Conservation (phyloP, 2,113 vertebrate genomes). For the Sisor rabdophorus region DNA sequence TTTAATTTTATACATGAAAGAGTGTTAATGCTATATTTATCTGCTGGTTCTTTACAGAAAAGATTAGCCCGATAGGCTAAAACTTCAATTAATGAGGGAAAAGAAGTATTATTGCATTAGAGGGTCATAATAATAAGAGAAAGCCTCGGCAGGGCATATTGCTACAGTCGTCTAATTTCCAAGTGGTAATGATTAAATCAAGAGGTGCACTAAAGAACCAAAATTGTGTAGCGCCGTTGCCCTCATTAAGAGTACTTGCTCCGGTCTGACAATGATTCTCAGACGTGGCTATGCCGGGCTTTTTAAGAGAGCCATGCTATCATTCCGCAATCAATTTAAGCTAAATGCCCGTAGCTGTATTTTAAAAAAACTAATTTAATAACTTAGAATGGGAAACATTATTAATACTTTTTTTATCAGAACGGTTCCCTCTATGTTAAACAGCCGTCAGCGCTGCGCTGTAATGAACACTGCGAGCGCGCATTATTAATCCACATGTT, state of each 20-base stretch:
- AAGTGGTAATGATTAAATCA: slow-evolving; percentile 71
- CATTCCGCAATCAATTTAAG: slow-evolving; percentile 96
- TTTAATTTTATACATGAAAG: slow-evolving; percentile 65
- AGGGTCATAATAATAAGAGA: slow-evolving; percentile 60
- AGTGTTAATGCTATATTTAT: slow-evolving; percentile 62
- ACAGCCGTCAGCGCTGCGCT: slow-evolving; percentile 96
- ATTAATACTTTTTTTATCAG: slow-evolving; percentile 99
- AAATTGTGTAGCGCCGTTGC: slow-evolving; percentile 61
- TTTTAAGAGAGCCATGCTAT: slow-evolving; percentile 89
- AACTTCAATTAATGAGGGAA: slow-evolving; percentile 60
- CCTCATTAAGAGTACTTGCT: slow-evolving; percentile 65
- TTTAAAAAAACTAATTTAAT: slow-evolving; percentile 99
- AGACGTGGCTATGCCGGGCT: slow-evolving; percentile 56
- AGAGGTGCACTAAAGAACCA: slow-evolving; percentile 66
- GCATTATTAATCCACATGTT: slow-evolving; percentile 95
- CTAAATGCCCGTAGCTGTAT: slow-evolving; percentile 94
- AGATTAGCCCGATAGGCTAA: slow-evolving; percentile 65
- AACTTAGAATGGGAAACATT: slow-evolving; percentile 99
- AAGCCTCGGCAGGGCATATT: slow-evolving; percentile 49
- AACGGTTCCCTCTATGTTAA: slow-evolving; percentile 95
- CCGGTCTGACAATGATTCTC: slow-evolving; percentile 60
- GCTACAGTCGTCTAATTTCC: slow-evolving; percentile 64
- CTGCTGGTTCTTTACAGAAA: slow-evolving; percentile 60
- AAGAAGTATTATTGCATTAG: slow-evolving; percentile 57
- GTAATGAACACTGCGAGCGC: slow-evolving; percentile 94